A percentile compares a stretch with the other conserved stretches of the same genome.
phyloP scores from a whole-genome alignment of 2,113 vertebrate species.

The Nettapus auritus region DNA sequence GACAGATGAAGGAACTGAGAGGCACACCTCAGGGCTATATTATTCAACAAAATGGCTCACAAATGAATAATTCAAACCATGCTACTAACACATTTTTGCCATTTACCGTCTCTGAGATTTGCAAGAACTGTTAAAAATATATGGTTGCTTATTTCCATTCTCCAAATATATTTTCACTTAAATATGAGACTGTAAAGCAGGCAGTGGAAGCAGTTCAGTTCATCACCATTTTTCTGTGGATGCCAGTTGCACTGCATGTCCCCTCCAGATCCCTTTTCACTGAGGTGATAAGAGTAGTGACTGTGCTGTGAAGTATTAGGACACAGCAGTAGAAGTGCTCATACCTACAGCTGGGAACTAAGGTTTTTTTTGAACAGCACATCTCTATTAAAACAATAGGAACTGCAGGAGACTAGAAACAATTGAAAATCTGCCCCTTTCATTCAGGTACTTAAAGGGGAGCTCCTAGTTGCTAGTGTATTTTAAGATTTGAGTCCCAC shows the following conservation, averaged over 20 bases:
- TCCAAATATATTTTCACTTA: neutral
- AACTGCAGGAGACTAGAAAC: neutral
- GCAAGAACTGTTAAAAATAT: neutral
- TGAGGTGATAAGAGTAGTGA: conserved; percentile 19
- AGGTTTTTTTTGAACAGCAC: conserved; percentile 25
- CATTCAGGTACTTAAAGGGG: neutral
- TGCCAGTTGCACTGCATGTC: neutral
- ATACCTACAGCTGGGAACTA: conserved; percentile 30
- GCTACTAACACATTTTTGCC: neutral
- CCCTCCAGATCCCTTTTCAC: conserved; percentile 25
- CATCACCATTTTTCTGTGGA: neutral
- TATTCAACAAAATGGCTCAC: neutral
- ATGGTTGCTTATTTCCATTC: neutral
- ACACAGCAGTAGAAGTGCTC: conserved; percentile 22
- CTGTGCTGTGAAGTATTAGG: conserved; percentile 34
- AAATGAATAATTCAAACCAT: neutral
- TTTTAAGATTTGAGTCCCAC: conserved; percentile 22
- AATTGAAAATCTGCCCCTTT: conserved; percentile 49
- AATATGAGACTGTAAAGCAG: neutral
- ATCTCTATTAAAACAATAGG: conserved; percentile 52
- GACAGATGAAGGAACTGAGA: neutral
- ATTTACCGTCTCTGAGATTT: neutral
- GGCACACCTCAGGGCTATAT: neutral
- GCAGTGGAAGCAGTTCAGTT: neutral
- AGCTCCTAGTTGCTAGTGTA: neutral